Evolutionary conservation across 2,113 vertebrate genomes (phyloP).

Genomic region (Eulemur macaco): DNA sequence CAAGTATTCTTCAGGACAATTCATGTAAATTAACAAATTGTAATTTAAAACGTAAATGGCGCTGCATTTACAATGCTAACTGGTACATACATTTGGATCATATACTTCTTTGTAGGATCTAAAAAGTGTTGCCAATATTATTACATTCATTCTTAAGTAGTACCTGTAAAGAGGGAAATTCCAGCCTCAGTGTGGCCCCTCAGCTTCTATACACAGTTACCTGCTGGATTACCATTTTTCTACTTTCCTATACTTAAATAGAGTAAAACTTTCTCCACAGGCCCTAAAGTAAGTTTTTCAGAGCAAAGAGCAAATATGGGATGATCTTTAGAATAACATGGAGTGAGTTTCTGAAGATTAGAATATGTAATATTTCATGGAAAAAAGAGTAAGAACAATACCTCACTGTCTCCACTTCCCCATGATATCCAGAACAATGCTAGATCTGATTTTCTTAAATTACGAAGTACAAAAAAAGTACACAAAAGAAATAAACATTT

Average conservation of each 20-base stretch:
- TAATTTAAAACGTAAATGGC: constrained; percentile 55
- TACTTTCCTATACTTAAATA: not conserved
- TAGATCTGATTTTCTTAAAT: not conserved
- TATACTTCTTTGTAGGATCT: not conserved
- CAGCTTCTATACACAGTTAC: not conserved
- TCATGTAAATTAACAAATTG: constrained; percentile 49
- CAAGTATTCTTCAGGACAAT: not conserved
- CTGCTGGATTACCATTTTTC: not conserved
- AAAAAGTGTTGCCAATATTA: not conserved
- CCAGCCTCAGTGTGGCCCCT: not conserved
- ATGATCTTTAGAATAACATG: not conserved
- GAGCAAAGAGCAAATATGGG: not conserved
- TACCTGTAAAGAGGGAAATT: not conserved
- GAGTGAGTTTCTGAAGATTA: not conserved
- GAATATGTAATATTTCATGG: not conserved
- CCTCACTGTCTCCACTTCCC: not conserved
- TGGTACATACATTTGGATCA: not conserved
- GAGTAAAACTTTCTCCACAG: not conserved
- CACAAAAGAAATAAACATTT: not conserved
- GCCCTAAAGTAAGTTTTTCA: not conserved
- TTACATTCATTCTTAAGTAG: constrained; percentile 11
- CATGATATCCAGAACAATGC: not conserved
- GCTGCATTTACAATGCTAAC: not conserved
- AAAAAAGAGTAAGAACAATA: not conserved
- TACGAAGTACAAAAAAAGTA: not conserved